Evolutionary conservation across 2,888 invertebrate genomes (phyloP), one percentile per base, ranked within the genome.

Genomic region (Sympetrum striolatum): DNA sequence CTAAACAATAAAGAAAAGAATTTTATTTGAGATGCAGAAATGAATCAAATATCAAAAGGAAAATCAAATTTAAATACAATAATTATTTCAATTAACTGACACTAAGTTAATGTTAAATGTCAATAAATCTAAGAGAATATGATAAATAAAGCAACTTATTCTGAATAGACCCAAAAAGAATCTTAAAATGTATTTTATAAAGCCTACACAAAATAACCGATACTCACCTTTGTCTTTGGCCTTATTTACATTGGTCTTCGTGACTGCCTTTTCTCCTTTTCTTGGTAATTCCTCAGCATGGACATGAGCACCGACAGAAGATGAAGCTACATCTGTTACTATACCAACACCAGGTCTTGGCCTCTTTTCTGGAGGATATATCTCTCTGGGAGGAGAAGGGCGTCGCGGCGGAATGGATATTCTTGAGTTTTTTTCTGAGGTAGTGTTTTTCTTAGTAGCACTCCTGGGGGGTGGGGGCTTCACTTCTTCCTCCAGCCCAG

Each of bases 401-500:
- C 91, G 91, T 92, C 92, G 92, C 0, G 64, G 31, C 31, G 91
- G 90, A 91, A 90, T 91, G 25, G 82, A 44, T 91, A 91, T 44
- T n/a, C 82, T 31, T n/a, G 64, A 60, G 31, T 82, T 82, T 90
- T 90, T 90, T 31, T 90, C 80, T 39, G 81, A 37, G 22, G 81
- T n/a, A 90, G 90, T 73, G 90, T 22, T 81, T 93, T 96, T 96
- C 92, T 96, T 96, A 2, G 96, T 93, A 0, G 95, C 94, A 82
- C 91, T 91, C 91, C 97, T 95, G 4, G 97, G 97, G 2, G 97
- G 97, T 22, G 98, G 97, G n/a, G 97, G 97, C 93, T 97, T 97
- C 0, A 96, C 95, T 94, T 97, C 98, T 93, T 98, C 98, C 93
- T 97, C 97, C 90, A 98, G 94, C 64, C 98, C 98, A 92, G 98